Base-by-base conservation (phyloP, 1,140 invertebrate species). In the Pseudomyrmex dendroicus region DNA sequence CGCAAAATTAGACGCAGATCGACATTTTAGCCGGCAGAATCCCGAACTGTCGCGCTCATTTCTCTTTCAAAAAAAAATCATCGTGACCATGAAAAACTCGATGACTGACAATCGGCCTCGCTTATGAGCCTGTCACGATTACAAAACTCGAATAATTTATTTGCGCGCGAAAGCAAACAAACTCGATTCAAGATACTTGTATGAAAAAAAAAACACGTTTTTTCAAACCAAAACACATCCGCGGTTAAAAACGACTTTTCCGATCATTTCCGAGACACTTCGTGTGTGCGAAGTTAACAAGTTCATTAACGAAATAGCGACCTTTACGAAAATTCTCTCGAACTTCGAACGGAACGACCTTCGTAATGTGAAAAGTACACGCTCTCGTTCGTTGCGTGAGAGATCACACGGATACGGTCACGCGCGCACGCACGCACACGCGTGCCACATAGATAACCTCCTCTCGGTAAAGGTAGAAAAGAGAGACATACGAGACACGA, bases 401-500 rank as follows among this genome's bases (percentile, higher is more conserved):
- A 78, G 73, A 57, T 80, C 61, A 70, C 54, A 82, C 54, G 63
- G 20, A 82, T 56, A 52, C 12, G 46, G 46, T 67, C 52, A 78
- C 17, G 66, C 67, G 66, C 57, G 66, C 67, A 61, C 25, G 76
- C 57, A 73, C 22, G 56, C 68, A 73, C 46, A 72, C 63, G 62
- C 82, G 73, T 74, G 73, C 50, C 66, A 80, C 44, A 80, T 72
- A 80, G 76, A 80, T 80, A 83, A 74, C 67, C 82, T 83, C 48
- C 59, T 80, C 74, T 62, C 35, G 35, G 35, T 35, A 35, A 80
- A 88, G 76, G 68, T 78, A 76, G 82, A 88, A 48, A 73, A 88
- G 86, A 84, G 82, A 35, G 35, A 35, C 35, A 35, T 35, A 35
- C 35, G 35, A 61, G 78, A 86, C 87, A 85, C 86, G 90, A 91